A percentile compares a stretch with the other conserved stretches of the same genome.
These are phyloP conservation scores for Procambarus virginalis DNA, from an alignment of 1,140 invertebrate species.

Conservation along the genomic window DNA sequence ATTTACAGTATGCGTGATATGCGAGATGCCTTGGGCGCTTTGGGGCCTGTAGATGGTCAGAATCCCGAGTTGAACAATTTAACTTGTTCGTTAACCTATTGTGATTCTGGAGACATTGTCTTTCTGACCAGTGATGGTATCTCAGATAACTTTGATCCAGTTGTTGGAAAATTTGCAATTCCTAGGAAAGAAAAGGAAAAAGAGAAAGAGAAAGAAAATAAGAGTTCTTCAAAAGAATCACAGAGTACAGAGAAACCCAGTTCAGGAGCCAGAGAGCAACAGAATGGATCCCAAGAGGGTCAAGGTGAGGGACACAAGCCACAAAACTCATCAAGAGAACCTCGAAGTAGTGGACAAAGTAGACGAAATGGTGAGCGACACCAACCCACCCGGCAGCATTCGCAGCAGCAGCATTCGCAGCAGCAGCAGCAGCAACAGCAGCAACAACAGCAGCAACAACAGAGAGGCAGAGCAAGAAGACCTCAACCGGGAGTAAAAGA, in stretches of 20 bases:
- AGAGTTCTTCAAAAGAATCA: slow-evolving; percentile 10
- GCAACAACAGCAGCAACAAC: background rate
- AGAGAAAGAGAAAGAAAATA: slow-evolving; percentile 33
- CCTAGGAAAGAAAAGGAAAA: slow-evolving; percentile 72
- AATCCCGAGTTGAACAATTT: slow-evolving; percentile 94
- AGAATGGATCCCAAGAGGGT: slow-evolving; percentile 21
- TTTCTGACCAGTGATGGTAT: slow-evolving; percentile 94
- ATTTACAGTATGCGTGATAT: slow-evolving; percentile 91
- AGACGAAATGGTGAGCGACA: slow-evolving; percentile 36
- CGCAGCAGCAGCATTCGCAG: background rate
- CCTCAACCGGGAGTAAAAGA: slow-evolving; percentile 20
- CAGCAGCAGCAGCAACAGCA: background rate
- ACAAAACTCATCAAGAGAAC: background rate
- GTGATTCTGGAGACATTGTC: slow-evolving; percentile 89
- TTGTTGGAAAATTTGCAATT: slow-evolving; percentile 93
- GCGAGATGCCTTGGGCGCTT: slow-evolving; percentile 90
- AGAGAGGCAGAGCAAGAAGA: slow-evolving; percentile 29
- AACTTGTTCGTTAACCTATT: slow-evolving; percentile 90
- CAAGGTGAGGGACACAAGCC: slow-evolving; percentile 3
- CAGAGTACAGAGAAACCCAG: slow-evolving; percentile 17
- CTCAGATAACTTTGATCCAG: slow-evolving; percentile 95
- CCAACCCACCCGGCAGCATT: background rate
- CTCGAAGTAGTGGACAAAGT: slow-evolving; percentile 1
- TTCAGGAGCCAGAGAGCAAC: slow-evolving; percentile 37
- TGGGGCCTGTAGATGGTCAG: slow-evolving; percentile 90